These are phyloP conservation scores for Piaya cayana DNA, from an alignment of 2,113 vertebrate species.

Conservation along the genomic window DNA sequence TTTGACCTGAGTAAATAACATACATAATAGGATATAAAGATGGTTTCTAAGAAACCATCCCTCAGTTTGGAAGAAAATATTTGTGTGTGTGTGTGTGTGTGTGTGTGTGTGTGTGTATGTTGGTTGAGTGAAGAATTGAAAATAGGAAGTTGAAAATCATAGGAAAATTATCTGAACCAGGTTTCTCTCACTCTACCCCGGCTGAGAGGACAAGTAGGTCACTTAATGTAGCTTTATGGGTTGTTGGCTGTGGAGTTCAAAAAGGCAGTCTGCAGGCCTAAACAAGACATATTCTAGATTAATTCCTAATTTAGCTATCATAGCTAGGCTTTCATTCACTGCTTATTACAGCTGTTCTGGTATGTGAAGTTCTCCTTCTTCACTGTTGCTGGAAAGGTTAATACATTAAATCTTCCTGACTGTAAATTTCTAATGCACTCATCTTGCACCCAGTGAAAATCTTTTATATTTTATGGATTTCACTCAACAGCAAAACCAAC, in stretches of 20 bases:
- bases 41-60: background rate
- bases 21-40: background rate
- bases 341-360: background rate
- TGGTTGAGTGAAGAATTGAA: background rate
- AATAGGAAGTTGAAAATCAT: background rate
- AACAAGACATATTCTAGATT: background rate
- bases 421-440: background rate
- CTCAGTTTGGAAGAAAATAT: background rate
- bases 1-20: background rate
- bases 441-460: background rate
- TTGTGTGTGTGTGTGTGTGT: background rate
- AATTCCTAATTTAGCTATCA: background rate
- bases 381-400: background rate
- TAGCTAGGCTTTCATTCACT: background rate
- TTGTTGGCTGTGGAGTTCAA: background rate
- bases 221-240: background rate
- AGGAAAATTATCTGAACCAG: background rate
- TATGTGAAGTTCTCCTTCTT: background rate
- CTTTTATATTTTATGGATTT: conserved; percentile 11
- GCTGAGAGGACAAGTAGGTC: background rate
- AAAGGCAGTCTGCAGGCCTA: background rate
- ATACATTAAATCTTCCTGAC: background rate
- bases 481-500: background rate
- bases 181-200: background rate
- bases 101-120: too few species aligned